Conservation (phyloP, 23 tunicate genomes). For the Diplosoma virens region DNA sequence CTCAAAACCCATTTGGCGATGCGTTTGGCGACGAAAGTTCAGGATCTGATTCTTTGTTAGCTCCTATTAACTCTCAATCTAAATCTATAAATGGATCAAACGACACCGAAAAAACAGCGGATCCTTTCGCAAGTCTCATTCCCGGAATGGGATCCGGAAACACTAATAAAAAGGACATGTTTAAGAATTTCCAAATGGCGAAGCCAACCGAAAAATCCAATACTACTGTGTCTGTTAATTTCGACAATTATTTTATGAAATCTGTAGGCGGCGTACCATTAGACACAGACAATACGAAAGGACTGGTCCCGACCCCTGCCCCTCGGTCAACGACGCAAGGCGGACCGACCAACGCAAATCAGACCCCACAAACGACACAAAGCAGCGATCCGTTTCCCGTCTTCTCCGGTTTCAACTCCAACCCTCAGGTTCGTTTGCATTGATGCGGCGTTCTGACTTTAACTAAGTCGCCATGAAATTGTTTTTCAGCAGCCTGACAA, state of each 20-base stretch:
- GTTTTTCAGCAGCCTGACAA: no score
- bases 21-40: constrained; percentile 26
- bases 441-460: no score
- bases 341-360: background rate
- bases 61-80: constrained; percentile 32
- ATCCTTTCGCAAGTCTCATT: constrained; percentile 76
- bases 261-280: constrained; percentile 77
- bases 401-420: background rate
- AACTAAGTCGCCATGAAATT: no score
- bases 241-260: constrained; percentile 51
- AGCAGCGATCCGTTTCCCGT: constrained; percentile 33
- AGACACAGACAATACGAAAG: constrained; percentile 6
- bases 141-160: constrained; percentile 54
- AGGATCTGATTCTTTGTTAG: constrained; percentile 32
- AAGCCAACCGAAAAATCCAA: constrained; percentile 17
- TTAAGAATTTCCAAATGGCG: constrained; percentile 86
- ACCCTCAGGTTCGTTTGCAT: background rate
- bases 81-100: constrained; percentile 12
- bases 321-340: constrained; percentile 18
- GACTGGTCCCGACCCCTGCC: constrained; percentile 25
- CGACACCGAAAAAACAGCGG: constrained; percentile 4
- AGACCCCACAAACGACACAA: background rate
- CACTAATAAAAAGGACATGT: constrained; percentile 76
- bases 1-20: constrained; percentile 88
- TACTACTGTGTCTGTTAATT: constrained; percentile 24